Conservation (phyloP, 2,797 vertebrate genomes). For the Emys orbicularis region DNA sequence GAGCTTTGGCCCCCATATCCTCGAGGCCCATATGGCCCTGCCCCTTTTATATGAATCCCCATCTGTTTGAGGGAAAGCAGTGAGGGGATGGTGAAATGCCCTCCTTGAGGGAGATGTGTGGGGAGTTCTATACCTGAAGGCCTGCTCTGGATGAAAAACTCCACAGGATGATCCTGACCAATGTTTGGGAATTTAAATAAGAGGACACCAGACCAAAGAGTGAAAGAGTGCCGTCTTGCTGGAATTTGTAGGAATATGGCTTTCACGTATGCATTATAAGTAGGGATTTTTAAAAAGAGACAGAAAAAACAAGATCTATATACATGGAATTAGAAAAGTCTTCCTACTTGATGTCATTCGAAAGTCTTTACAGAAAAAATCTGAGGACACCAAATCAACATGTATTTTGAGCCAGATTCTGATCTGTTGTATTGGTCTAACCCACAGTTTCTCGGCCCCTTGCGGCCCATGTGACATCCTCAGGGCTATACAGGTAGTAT, state of each 20-base stretch:
- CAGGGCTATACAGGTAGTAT: no score
- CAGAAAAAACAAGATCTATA: neutral
- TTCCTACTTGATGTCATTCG: neutral
- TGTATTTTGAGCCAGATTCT: neutral
- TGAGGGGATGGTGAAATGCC: fast-evolving
- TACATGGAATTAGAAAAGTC: neutral
- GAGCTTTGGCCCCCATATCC: neutral
- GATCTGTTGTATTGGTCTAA: neutral
- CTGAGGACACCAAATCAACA: neutral
- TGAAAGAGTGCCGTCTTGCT: neutral
- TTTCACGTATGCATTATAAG: neutral
- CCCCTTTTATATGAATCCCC: neutral
- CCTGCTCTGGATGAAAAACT: neutral
- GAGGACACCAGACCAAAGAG: neutral
- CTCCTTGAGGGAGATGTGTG: fast-evolving
- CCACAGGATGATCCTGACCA: neutral
- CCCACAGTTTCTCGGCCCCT: neutral
- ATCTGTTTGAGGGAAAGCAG: neutral
- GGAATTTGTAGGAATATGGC: neutral
- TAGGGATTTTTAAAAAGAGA: neutral
- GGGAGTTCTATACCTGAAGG: fast-evolving
- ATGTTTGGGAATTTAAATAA: neutral
- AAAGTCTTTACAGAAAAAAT: neutral
- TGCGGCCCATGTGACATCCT: no score
- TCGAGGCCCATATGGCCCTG: neutral